Base-by-base conservation (phyloP, 2,888 invertebrate genomes). In the Netelia fuscicornis region DNA sequence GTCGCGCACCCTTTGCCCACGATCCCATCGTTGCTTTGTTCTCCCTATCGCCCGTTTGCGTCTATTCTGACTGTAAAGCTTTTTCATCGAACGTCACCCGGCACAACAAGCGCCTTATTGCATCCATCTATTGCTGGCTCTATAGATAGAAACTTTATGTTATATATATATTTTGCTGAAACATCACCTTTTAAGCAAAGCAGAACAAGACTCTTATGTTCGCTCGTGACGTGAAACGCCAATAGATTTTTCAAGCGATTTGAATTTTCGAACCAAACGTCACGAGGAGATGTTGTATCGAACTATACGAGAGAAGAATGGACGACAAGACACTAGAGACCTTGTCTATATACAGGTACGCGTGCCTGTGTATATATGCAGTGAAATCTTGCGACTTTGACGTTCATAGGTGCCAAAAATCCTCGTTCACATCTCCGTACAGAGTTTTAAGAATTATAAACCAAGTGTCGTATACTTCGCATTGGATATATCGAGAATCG, bases 61-160 rank as follows among this genome's bases (percentile, higher is more conserved):
- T 60, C 70, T 64, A 17, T 42, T 20, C 37, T 25, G 13, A n/a
- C 20, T 52, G 71, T 9, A 52, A 72, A 71, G 81, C 62, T 81
- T 81, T 70, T 78, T 77, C 44, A 68, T 68, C 62, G 44, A 67
- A 78, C 81, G 67, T 84, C 77, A 84, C 81, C 81, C 77, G 72
- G 75, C 70, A 75, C 65, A 83, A 84, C 72, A 84, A 81, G 77
- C 81, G 56, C 74, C 81, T 84, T 84, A 81, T 84, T 81, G 48
- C 84, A 74, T 68, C n/a, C 25, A 68, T 72, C 67, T 68, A 58
- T 78, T 48, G 77, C 68, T 78, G 52, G 72, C 54, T 52, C 65
- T 30, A 3, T 30, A 30, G 3, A 30, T 25, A 62, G 1, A 20
- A 20, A 20, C 20, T 20, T 11, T 56, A 56, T n/a, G 2, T 56